A percentile compares a stretch with the other conserved stretches of the same genome.
Evolutionary conservation across 1,140 invertebrate species (phyloP).

Genomic region (Ooceraea biroi): DNA sequence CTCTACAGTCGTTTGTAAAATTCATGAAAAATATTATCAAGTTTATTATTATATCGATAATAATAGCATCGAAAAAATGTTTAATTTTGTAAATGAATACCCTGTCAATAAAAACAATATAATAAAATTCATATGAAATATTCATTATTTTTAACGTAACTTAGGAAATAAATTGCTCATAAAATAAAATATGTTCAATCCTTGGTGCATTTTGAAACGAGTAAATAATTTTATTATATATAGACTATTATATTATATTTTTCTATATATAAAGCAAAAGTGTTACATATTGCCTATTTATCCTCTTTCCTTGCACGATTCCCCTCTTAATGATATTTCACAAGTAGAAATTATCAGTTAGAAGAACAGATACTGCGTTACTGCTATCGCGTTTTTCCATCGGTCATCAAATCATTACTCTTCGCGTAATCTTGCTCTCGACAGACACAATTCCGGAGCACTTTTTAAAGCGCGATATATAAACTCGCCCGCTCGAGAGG

Average conservation of each 20-base stretch:
- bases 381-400: slow-evolving; percentile 12
- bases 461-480: slow-evolving; percentile 53
- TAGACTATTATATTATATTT: background rate
- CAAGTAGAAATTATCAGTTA: background rate
- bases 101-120: background rate
- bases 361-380: background rate
- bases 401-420: slow-evolving; percentile 44
- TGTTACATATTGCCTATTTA: too few species aligned
- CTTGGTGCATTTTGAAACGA: too few species aligned
- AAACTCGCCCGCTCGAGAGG: background rate
- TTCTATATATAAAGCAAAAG: slow-evolving; percentile 4
- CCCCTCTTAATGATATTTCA: background rate
- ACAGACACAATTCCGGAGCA: slow-evolving; percentile 16
- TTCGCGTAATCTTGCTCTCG: slow-evolving; percentile 23
- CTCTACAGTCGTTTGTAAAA: background rate
- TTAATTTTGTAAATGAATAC: slow-evolving; percentile 2
- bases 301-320: too few species aligned
- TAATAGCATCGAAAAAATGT: background rate
- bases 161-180: background rate
- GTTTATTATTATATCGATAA: background rate
- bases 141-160: background rate
- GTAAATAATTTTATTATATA: too few species aligned
- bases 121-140: background rate
- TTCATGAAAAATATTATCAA: slow-evolving; percentile 4
- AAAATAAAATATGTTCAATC: too few species aligned